phyloP scores from a whole-genome alignment of 2,113 vertebrate genomes.

The Penelope pileata region DNA sequence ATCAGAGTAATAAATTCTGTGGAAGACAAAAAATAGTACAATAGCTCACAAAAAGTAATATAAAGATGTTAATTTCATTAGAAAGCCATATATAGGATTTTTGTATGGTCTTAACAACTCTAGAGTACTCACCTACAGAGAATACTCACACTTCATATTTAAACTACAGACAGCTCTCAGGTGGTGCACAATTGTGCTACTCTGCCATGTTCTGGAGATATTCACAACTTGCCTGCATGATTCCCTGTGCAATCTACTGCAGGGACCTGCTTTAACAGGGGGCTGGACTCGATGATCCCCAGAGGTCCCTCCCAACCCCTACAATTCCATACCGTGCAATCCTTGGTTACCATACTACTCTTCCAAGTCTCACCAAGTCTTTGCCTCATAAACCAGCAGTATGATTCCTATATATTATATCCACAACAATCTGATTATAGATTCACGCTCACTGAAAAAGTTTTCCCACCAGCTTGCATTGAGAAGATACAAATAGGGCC shows the following conservation, averaged over 20 bases:
- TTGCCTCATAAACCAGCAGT: not conserved
- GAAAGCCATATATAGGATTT: not conserved
- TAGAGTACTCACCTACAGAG: not conserved
- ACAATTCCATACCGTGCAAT: not conserved
- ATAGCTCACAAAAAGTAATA: not conserved
- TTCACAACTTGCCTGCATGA: too few species aligned
- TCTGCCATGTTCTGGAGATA: too few species aligned
- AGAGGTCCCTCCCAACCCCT: not conserved
- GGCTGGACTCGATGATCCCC: too few species aligned
- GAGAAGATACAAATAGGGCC: not conserved
- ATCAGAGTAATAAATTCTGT: not conserved
- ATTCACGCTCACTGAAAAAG: not conserved
- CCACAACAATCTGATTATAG: not conserved
- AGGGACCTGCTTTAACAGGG: too few species aligned
- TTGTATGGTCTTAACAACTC: not conserved
- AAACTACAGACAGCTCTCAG: not conserved
- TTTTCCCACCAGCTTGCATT: not conserved
- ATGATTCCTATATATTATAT: not conserved
- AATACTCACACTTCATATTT: not conserved
- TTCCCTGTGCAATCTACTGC: too few species aligned
- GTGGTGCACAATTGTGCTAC: accelerated
- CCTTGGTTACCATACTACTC: not conserved
- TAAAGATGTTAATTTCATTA: not conserved
- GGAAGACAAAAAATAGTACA: not conserved
- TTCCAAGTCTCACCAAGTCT: not conserved